Evolutionary conservation across 2,113 vertebrate genomes (phyloP), one percentile per base, ranked within the genome.

Genomic region (Channa maculata): DNA sequence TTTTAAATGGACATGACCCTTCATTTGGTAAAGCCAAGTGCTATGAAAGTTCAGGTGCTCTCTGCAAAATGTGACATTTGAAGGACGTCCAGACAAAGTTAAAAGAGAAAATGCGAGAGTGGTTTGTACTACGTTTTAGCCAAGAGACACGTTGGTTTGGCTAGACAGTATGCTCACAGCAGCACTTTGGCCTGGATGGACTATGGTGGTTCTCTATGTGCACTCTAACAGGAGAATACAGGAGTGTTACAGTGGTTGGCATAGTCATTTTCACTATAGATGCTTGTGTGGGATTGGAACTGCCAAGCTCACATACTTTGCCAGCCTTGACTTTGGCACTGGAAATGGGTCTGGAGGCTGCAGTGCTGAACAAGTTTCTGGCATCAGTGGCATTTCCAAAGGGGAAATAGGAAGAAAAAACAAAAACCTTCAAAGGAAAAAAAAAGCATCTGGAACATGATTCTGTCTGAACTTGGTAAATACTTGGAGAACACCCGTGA

Each of bases 281-380:
- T 83, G 79, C 52, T 81, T 66, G 67, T 69, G 71, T 62, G 67
- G 62, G 66, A 67, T 49, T 75, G 41, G 49, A 67, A 54, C 37
- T 80, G 85, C 81, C 85, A 81, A 77, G 67, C 73, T 58, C 41
- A 13, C 43, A 49, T 39, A 60, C 49, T 61, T 41, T 88, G 88
- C 85, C 91, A 91, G 77, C 61, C 71, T 58, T 71, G 51, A 65
- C 71, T 78, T 84, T 82, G 82, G 73, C 80, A 74, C 14, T 71
- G 65, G 74, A 82, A 75, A 53, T 45, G 53, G 69, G 75, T 80
- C 79, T 84, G 79, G 75, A 87, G 77, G 80, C 86, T 68, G 37
- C 75, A 79, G 59, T 88, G 83, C 85, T 75, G 65, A 87, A 83
- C 65, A 61, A 82, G 80, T 85, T 87, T 44, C 70, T 88, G 83